Conservation (phyloP, 2,797 vertebrate species). For the Melopsittacus undulatus region DNA sequence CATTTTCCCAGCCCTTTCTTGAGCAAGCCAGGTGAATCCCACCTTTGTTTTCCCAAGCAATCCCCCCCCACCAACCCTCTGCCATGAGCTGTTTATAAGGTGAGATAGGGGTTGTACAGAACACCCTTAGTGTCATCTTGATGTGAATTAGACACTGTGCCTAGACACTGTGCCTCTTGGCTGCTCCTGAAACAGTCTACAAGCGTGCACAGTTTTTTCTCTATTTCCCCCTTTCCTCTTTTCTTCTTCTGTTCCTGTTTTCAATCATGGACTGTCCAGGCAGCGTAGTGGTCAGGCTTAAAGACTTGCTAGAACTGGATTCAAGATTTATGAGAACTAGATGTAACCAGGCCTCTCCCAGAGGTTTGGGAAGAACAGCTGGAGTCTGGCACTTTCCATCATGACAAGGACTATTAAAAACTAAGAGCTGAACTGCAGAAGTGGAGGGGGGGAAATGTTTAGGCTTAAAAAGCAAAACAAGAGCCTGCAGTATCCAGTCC, state of each 20-base stretch:
- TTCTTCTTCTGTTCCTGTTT: slow-evolving; percentile 69
- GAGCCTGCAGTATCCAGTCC: slow-evolving; percentile 40
- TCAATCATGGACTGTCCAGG: slow-evolving; percentile 75
- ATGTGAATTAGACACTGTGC: background rate
- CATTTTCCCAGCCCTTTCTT: background rate
- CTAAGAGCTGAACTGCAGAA: slow-evolving; percentile 63
- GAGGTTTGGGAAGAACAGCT: slow-evolving; percentile 80
- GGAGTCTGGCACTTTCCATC: slow-evolving; percentile 78
- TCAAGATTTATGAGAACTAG: slow-evolving; percentile 79
- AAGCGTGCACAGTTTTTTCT: background rate
- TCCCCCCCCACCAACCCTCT: background rate
- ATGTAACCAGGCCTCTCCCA: slow-evolving; percentile 81
- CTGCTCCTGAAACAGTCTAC: background rate
- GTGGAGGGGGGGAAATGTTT: background rate
- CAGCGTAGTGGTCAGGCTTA: slow-evolving; percentile 72
- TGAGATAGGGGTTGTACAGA: background rate
- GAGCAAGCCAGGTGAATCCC: background rate
- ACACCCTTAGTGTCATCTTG: background rate
- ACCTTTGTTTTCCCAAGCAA: background rate
- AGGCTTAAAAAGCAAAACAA: slow-evolving; percentile 69
- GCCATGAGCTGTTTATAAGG: background rate
- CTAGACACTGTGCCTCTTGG: background rate
- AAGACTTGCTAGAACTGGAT: slow-evolving; percentile 78
- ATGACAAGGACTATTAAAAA: slow-evolving; percentile 79
- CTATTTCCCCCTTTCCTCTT: background rate